Evolutionary conservation across 2,888 invertebrate species (phyloP), one percentile per base, ranked within the genome.

Genomic region (Myopa tessellatipennis): DNA sequence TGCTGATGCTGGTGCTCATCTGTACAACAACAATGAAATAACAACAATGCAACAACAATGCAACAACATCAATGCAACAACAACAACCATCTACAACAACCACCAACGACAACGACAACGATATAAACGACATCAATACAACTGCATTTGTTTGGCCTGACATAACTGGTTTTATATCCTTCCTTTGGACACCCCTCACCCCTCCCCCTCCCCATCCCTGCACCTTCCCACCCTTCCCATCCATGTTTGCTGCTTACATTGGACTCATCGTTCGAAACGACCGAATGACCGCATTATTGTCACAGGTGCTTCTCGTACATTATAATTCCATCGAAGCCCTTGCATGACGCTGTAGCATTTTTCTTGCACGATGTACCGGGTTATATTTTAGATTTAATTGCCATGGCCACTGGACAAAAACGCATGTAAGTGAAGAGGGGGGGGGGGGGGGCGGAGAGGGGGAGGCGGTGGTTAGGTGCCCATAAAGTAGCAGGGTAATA

Each of bases 251-350:
- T 63, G 18, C 36, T 26, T 12, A 12, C 63, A 14, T 1, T 12
- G 10, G 63, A 18, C 14, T 26, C 63, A 26, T 63, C 34, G 26
- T 18, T 26, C 34, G 36, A 63, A 36, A 26, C 63, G 63, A 63
- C 63, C 36, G 63, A 36, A 63, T 63, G 63, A 36, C 78, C 58
- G 76, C 83, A 82, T 79, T 85, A 86, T 83, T 86, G 85, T 85
- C 85, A 81, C 87, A 89, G 89, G 89, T 89, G 88, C 84, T 90
- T 88, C 85, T 88, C 90, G 80, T 90, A 90, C 84, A 84, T 88
- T 84, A 89, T 90, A 85, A 87, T 89, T 84, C 87, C 87, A 82
- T 88, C 87, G 86, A 89, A 88, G 85, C 86, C 86, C 83, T 83
- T 89, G 84, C 87, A 89, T 85, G 86, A 85, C 81, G 83, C 87